Conservation (phyloP, 2,797 vertebrate species). For the Fratercula arctica region DNA sequence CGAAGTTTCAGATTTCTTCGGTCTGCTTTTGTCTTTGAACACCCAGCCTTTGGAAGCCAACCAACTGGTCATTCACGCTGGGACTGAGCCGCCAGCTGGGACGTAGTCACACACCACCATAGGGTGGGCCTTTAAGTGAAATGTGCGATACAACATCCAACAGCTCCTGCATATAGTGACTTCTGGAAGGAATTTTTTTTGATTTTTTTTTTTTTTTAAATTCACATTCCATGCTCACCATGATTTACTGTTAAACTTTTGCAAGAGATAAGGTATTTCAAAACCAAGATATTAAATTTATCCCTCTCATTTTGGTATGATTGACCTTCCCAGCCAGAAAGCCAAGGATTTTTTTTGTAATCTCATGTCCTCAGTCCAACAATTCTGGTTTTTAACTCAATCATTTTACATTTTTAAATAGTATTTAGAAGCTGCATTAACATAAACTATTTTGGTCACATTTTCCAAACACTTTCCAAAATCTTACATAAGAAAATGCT, state of each 20-base stretch:
- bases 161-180: not conserved
- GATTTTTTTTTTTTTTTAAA: not conserved
- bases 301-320: not conserved
- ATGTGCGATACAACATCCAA: not conserved
- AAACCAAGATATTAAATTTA: not conserved
- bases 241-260: not conserved
- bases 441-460: not conserved
- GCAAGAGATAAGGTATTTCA: not conserved
- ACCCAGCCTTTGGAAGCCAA: not conserved
- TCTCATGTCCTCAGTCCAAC: not conserved
- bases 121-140: not conserved
- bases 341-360: not conserved
- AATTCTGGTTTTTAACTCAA: not conserved
- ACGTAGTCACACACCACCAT: not conserved
- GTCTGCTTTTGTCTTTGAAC: not conserved
- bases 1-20: not conserved
- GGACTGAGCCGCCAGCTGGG: not conserved
- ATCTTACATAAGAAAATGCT: not conserved
- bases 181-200: not conserved
- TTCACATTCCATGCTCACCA: not conserved
- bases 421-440: not conserved
- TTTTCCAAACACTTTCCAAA: constrained; percentile 7
- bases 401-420: not conserved
- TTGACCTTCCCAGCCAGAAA: not conserved
- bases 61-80: not conserved